Evolutionary conservation across 2,113 vertebrate species (phyloP).

Genomic region (Pholis gunnellus): DNA sequence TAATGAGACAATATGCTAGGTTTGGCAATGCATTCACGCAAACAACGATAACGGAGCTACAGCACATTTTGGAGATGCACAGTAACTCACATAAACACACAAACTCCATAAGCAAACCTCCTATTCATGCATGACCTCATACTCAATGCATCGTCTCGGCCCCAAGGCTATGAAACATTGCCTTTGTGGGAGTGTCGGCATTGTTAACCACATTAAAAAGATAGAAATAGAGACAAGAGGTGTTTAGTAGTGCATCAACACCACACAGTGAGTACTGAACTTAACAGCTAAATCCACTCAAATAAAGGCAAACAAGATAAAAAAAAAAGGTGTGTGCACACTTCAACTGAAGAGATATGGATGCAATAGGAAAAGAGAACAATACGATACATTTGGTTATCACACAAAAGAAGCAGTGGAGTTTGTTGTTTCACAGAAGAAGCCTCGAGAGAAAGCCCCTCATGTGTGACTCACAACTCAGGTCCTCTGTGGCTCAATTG

Average conservation of each 20-base stretch:
- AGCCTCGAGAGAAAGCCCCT: not conserved
- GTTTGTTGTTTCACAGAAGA: slow-evolving; percentile 10
- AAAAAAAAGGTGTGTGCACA: no score
- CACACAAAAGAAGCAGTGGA: not conserved
- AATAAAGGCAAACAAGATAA: not conserved
- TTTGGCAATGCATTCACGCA: not conserved
- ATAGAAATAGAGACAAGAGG: slow-evolving; percentile 25
- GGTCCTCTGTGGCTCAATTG: slow-evolving; percentile 1
- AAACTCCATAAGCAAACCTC: not conserved
- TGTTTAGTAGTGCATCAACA: not conserved
- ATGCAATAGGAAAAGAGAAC: not conserved
- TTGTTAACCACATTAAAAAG: slow-evolving; percentile 6
- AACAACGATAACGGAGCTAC: not conserved
- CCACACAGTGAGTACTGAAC: not conserved
- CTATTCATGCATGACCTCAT: not conserved
- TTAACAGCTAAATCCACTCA: slow-evolving; percentile 6
- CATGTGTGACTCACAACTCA: slow-evolving; percentile 3
- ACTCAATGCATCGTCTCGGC: not conserved
- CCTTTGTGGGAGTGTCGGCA: not conserved
- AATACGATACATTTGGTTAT: not conserved
- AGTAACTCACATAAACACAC: not conserved
- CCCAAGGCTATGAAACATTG: not conserved
- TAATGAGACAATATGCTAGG: no score
- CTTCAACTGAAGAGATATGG: no score
- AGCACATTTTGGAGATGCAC: not conserved